These are phyloP conservation scores for Acanthurus tractus DNA, from an alignment of 2,797 vertebrate species.

Conservation along the genomic window DNA sequence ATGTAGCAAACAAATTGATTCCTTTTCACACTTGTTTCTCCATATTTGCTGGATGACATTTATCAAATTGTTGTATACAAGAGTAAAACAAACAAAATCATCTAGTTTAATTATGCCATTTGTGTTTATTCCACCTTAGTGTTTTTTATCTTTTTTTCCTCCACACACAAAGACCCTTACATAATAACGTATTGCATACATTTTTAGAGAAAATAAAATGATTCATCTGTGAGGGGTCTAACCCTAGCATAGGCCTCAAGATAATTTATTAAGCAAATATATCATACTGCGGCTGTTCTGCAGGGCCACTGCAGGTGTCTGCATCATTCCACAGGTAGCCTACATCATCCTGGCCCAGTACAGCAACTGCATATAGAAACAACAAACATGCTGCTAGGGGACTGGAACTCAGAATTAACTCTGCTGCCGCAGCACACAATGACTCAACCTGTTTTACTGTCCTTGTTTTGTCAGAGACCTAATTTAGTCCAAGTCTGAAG, in stretches of 20 bases:
- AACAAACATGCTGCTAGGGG: conserved; percentile 36
- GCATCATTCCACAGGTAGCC: conserved; percentile 45
- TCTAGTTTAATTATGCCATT: not conserved
- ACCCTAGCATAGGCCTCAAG: too few relatives aligned
- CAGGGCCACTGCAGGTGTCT: conserved; percentile 51
- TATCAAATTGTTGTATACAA: not conserved
- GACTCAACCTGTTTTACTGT: conserved; percentile 33
- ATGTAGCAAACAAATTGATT: conserved; percentile 11
- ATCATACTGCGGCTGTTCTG: conserved; percentile 10
- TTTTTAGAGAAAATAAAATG: not conserved
- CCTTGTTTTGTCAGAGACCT: conserved; percentile 47
- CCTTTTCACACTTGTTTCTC: not conserved
- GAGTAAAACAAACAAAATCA: not conserved
- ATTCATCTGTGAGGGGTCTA: not conserved
- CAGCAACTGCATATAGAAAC: conserved; percentile 53
- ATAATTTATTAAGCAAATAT: too few relatives aligned
- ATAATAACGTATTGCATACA: not conserved
- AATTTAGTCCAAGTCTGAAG: conserved; percentile 10
- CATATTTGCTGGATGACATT: not conserved
- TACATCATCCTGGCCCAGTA: conserved; percentile 30
- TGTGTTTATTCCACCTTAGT: not conserved
- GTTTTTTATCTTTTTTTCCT: not conserved
- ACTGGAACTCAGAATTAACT: conserved; percentile 1
- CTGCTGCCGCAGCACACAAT: conserved; percentile 12
- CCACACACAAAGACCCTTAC: not conserved